phyloP scores from a whole-genome alignment of 2,113 vertebrate species.

The Pteropus alecto region DNA sequence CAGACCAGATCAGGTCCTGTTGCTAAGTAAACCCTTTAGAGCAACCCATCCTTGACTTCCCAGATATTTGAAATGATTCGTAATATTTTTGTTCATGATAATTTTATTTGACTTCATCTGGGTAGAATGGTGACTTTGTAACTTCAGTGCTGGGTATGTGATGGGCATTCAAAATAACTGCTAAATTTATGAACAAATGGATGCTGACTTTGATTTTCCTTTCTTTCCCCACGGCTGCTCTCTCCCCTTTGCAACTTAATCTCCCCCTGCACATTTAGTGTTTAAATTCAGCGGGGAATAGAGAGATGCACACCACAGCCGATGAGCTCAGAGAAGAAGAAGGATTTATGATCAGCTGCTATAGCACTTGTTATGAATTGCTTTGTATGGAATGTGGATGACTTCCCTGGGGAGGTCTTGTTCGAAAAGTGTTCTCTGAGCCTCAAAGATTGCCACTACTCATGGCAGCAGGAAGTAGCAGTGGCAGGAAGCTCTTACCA shows the following conservation, averaged over 20 bases:
- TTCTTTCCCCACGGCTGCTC: neutral
- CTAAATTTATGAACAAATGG: neutral
- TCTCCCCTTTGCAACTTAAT: neutral
- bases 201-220: neutral
- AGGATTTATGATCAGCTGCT: constrained; percentile 49
- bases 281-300: constrained; percentile 39
- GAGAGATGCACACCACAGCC: neutral
- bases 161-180: neutral
- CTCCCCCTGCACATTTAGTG: neutral
- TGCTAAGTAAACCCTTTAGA: neutral
- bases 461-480: constrained; percentile 61
- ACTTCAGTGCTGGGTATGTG: neutral
- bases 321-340: constrained; percentile 51
- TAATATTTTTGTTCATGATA: neutral
- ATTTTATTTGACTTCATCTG: neutral
- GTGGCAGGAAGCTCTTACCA: neutral
- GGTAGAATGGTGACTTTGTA: neutral
- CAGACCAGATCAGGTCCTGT: neutral
- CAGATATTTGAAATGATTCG: neutral
- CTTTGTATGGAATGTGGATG: constrained; percentile 61
- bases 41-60: neutral
- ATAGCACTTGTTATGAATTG: constrained; percentile 56
- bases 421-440: constrained; percentile 65
- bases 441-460: constrained; percentile 64
- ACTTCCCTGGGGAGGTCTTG: constrained; percentile 68